phyloP scores from a whole-genome alignment of 2,888 invertebrate genomes.

The Drosophila paracracens region DNA sequence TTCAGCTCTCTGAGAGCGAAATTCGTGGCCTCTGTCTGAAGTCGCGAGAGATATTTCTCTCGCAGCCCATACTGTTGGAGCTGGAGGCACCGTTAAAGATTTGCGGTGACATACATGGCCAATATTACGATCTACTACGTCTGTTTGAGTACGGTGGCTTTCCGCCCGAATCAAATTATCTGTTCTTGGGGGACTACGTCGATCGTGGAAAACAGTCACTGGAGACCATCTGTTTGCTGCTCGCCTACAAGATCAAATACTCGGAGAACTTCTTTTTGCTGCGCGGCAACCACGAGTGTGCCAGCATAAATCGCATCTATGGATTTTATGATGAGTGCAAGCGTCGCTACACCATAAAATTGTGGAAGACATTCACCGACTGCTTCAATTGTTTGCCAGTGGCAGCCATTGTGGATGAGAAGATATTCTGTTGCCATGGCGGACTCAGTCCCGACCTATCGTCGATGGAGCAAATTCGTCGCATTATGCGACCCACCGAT shows the following conservation, averaged over 20 bases:
- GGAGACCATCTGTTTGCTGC: slow-evolving; percentile 98
- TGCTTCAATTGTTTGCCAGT: slow-evolving; percentile 99
- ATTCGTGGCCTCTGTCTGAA: slow-evolving; percentile 98
- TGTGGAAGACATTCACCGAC: slow-evolving; percentile 99
- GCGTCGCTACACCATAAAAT: slow-evolving; percentile 97
- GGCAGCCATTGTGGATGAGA: slow-evolving; percentile 94
- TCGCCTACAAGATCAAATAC: slow-evolving; percentile 99
- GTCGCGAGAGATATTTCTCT: slow-evolving; percentile 99
- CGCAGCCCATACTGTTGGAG: slow-evolving; percentile 98
- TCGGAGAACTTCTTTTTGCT: slow-evolving; percentile 99
- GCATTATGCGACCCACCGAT: slow-evolving; percentile 99
- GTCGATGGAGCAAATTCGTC: slow-evolving; percentile 98
- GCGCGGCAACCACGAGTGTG: slow-evolving; percentile 99
- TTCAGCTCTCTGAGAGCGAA: slow-evolving; percentile 99
- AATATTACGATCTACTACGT: slow-evolving; percentile 98
- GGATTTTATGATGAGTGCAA: slow-evolving; percentile 99
- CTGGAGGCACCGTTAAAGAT: slow-evolving; percentile 99
- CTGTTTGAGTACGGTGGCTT: slow-evolving; percentile 99
- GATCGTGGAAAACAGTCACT: slow-evolving; percentile 99
- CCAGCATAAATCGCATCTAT: slow-evolving; percentile 99
- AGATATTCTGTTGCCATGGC: slow-evolving; percentile 92
- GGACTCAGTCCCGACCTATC: slow-evolving; percentile 97
- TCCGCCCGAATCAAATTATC: slow-evolving; percentile 99
- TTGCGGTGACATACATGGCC: slow-evolving; percentile 99
- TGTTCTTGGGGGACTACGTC: slow-evolving; percentile 99